Evolutionary conservation across 2,797 vertebrate genomes (phyloP), one percentile per base, ranked within the genome.

Genomic region (Leptatherina wallacei): DNA sequence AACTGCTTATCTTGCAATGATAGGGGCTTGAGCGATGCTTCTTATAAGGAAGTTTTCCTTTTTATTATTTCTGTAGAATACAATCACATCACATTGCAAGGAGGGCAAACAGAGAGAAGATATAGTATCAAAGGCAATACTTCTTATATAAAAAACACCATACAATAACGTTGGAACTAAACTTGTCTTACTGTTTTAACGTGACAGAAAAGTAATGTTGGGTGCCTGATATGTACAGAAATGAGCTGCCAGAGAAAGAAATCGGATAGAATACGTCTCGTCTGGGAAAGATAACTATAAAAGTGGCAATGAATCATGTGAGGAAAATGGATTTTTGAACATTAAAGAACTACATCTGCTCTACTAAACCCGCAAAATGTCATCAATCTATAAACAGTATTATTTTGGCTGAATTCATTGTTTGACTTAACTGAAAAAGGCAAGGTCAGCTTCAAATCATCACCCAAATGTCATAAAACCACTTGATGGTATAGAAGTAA

Each of bases 391-490:
- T 14, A 44, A 44, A 44, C 18, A 22, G 47, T 20, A n/a, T 22
- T 27, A 30, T 55, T 29, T 16, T 0, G 13, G 13, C 13, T 55
- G 14, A 55, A 29, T 18, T 55, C 27, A 55, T 29, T 22, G 52
- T 30, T 30, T 40, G 33, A 52, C 3, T 51, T 13, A 29, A 38
- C 14, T 22, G 30, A 35, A 24, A 67, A 24, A 47, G 6, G 27
- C 49, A 3, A 27, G 51, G 51, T 52, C 49, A n/a, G 56, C 22
- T 29, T 61, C 44, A 22, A 4, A 6, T 11, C 49, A 2, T 78
- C 69, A 16, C 29, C 57, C 36, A 52, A 20, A 72, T 11, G 54
- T 49, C 65, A 40, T 11, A 20, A 11, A 36, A 47, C 20, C 44
- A 12, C 35, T 16, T 3, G 32, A 66, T 44, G 36, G 12, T 47